Conservation (phyloP, 1,140 invertebrate species). For the Drosophila watanabei region DNA sequence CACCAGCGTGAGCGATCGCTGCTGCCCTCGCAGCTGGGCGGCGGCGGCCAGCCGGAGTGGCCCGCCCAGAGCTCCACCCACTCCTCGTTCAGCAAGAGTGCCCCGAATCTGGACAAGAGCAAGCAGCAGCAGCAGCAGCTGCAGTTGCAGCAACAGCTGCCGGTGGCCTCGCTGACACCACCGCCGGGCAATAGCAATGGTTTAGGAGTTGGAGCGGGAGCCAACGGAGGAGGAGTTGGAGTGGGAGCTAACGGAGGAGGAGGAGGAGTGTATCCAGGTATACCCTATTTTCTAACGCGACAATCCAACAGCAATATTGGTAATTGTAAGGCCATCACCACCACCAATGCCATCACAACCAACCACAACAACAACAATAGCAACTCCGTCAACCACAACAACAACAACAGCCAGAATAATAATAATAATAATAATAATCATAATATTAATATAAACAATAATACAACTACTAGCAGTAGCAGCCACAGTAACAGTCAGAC, state of each 20-base stretch:
- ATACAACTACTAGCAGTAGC: conserved; percentile 27
- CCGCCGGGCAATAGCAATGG: conserved; percentile 27
- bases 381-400: conserved; percentile 41
- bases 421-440: conserved; percentile 35
- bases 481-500: conserved; percentile 54
- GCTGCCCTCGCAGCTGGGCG: conserved; percentile 86
- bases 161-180: conserved; percentile 43
- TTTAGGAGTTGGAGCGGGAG: conserved; percentile 20
- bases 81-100: conserved; percentile 87
- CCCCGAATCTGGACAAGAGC: conserved; percentile 93
- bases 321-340: conserved; percentile 32
- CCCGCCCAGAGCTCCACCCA: conserved; percentile 84
- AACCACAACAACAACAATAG: conserved; percentile 27
- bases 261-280: conserved; percentile 55
- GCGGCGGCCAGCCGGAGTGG: conserved; percentile 80
- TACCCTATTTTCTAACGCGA: conserved; percentile 68
- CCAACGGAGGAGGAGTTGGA: conserved; percentile 6
- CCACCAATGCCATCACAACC: conserved; percentile 9
- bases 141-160: conserved; percentile 27
- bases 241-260: conserved; percentile 8
- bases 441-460: conserved; percentile 36
- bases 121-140: conserved; percentile 49
- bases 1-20: conserved; percentile 95
- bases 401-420: conserved; percentile 30
- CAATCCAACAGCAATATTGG: conserved; percentile 50